Evolutionary conservation across 2,888 invertebrate genomes (phyloP), one percentile per base, ranked within the genome.

Genomic region (Hemicrepidius hirtus): DNA sequence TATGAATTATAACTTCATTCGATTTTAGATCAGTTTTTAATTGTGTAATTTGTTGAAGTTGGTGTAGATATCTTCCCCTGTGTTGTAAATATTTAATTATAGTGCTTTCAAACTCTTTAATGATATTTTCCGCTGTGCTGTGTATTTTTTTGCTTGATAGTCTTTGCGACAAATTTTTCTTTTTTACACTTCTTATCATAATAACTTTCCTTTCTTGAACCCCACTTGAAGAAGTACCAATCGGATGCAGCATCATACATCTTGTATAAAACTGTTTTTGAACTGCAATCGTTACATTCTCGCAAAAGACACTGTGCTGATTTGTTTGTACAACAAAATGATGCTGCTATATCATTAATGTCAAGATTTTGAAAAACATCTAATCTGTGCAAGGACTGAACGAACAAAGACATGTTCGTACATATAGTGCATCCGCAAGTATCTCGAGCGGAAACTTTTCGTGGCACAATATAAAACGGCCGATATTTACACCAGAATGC

Each of bases 301-400:
- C 60, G 16, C 16, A 16, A 5, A 3, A 60, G 18, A 13, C 60
- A 60, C 9, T 40, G 12, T 41, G 13, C 40, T 12, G 35, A 18
- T 13, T 40, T n/a, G 12, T 13, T 13, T 4, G 35, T 12, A 13
- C 60, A 60, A 40, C 60, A 40, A 12, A 60, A 20, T 16, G 3
- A n/a, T 18, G 37, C n/a, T 9, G 18, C 16, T 13, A 40, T 9
- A 60, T 20, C 16, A 6, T 3, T 18, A 10, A 40, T 18, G 16
- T 16, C 16, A 9, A 4, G 10, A 7, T 13, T 60, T 40, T 60
- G 5, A 60, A 60, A 13, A 12, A 41, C 78, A 78, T 80, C 64
- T 80, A 80, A 32, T 78, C 28, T 28, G 28, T 3, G 6, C 6
- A 59, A 40, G n/a, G 20, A 13, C 12, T 40, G 78, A 71, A 55